Percentiles rank a stretch among this genome's conserved stretches.
Conservation (phyloP, 1,140 invertebrate species). For the Helicoverpa armigera region DNA sequence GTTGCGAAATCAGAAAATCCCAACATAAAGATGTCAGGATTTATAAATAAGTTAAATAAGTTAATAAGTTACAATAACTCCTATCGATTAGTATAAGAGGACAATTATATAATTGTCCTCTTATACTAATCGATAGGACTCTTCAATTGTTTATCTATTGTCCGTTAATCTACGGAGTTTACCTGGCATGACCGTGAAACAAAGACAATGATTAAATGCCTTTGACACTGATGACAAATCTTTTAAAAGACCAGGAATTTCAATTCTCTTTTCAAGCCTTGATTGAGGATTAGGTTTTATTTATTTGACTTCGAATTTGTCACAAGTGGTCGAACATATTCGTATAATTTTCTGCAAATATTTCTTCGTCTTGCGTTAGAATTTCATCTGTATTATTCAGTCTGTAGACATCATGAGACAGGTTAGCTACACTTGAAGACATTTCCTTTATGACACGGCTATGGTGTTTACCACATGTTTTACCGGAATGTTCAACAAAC, state of each 20-base stretch:
- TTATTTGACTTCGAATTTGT: background rate
- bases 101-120: background rate
- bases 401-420: background rate
- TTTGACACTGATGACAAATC: background rate
- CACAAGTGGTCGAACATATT: no score
- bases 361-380: no score
- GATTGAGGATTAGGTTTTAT: background rate
- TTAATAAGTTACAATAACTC: no score
- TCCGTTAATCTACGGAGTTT: background rate
- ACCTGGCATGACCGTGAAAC: background rate
- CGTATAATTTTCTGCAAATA: no score
- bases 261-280: background rate
- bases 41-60: no score
- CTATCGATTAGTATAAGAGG: background rate
- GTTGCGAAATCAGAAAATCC: background rate
- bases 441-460: no score
- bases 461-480: background rate
- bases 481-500: constrained; percentile 1
- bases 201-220: background rate
- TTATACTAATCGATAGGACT: background rate
- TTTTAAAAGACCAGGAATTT: background rate
- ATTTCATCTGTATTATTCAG: background rate
- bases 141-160: background rate
- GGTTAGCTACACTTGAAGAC: background rate
- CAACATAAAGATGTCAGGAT: background rate